phyloP scores from a whole-genome alignment of 2,888 invertebrate species.

The Serrognathus titanus region DNA sequence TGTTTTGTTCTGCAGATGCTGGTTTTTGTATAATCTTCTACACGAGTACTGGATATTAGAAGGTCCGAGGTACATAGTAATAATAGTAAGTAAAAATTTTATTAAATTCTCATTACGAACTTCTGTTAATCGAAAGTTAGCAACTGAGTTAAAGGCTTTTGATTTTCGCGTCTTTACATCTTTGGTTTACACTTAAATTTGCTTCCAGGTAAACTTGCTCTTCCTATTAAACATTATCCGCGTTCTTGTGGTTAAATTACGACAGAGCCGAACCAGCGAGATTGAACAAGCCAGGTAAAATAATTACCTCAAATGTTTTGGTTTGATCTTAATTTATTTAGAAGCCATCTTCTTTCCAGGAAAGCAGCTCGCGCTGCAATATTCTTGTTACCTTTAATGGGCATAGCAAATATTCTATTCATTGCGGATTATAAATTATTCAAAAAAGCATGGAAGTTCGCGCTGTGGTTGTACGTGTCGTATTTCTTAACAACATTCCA shows the following conservation, averaged over 20 bases:
- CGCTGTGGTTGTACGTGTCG: slow-evolving; percentile 73
- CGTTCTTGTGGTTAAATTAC: slow-evolving; percentile 71
- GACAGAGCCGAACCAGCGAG: slow-evolving; percentile 70
- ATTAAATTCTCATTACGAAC: too few species aligned
- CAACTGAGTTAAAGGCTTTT: too few species aligned
- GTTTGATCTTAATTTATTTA: neutral
- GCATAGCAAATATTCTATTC: slow-evolving; percentile 74
- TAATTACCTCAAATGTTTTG: neutral
- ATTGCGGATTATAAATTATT: slow-evolving; percentile 64
- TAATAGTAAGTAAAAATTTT: slow-evolving; percentile 61
- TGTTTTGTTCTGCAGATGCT: slow-evolving; percentile 55
- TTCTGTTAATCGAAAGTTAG: too few species aligned
- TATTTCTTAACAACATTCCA: slow-evolving; percentile 82
- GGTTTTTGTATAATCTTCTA: slow-evolving; percentile 82
- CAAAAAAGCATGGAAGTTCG: slow-evolving; percentile 67
- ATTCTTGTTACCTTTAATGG: slow-evolving; percentile 74
- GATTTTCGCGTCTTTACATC: too few species aligned
- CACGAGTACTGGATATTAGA: slow-evolving; percentile 87
- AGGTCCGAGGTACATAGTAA: slow-evolving; percentile 76
- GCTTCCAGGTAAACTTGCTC: slow-evolving; percentile 68
- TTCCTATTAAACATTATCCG: slow-evolving; percentile 78
- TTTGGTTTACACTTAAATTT: neutral
- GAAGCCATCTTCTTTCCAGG: slow-evolving; percentile 48
- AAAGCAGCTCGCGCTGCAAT: slow-evolving; percentile 79
- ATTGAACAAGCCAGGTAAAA: slow-evolving; percentile 68